Conservation (phyloP, 2,113 vertebrate genomes). For the Protobothrops mucrosquamatus region DNA sequence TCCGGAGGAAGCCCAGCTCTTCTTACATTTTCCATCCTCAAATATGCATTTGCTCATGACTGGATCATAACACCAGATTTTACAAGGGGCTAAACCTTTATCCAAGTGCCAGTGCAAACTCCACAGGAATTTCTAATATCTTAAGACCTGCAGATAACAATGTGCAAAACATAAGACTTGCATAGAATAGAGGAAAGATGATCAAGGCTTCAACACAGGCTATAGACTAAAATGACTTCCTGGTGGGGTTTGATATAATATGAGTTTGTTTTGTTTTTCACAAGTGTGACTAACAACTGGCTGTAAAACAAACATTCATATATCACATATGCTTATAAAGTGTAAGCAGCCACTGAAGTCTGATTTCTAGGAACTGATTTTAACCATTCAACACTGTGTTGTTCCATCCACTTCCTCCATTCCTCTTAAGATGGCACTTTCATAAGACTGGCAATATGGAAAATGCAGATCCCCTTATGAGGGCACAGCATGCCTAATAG, state of each 20-base stretch:
- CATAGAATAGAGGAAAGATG: slow-evolving; percentile 4
- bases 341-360: slow-evolving; percentile 48
- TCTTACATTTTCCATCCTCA: neutral
- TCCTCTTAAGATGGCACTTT: slow-evolving; percentile 34
- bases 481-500: slow-evolving; percentile 40
- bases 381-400: slow-evolving; percentile 20
- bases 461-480: slow-evolving; percentile 33
- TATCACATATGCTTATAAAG: slow-evolving; percentile 43
- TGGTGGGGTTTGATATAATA: neutral
- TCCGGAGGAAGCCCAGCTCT: neutral
- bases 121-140: neutral
- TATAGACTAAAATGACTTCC: slow-evolving; percentile 6
- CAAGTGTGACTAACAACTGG: slow-evolving; percentile 29
- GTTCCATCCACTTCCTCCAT: slow-evolving; percentile 27
- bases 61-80: neutral
- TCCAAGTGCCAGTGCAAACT: slow-evolving; percentile 5
- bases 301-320: slow-evolving; percentile 22
- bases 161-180: neutral
- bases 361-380: slow-evolving; percentile 49
- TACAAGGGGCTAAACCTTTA: slow-evolving; percentile 15
- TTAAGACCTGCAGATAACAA: neutral
- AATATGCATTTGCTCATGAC: neutral
- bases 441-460: slow-evolving; percentile 45
- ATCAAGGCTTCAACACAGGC: slow-evolving; percentile 13
- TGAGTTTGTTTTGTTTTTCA: slow-evolving; percentile 2